phyloP scores from a whole-genome alignment of 2,888 invertebrate genomes.

The Caenorhabditis japonica region DNA sequence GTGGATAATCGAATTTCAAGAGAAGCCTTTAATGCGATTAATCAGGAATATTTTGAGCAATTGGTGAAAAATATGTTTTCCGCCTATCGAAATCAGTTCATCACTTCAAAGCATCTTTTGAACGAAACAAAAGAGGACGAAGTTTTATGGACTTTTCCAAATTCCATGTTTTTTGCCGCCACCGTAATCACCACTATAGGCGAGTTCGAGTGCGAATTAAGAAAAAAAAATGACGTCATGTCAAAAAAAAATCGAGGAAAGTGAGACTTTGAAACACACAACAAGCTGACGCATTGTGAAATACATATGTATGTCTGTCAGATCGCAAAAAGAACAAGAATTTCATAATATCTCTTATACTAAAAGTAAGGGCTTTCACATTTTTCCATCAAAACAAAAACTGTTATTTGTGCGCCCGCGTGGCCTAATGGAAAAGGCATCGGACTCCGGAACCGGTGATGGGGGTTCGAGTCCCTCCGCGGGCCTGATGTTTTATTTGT shows the following conservation, averaged over 20 bases:
- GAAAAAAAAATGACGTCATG: no score
- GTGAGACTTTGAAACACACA: no score
- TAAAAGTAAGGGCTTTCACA: no score
- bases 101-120: slow-evolving; percentile 73
- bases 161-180: slow-evolving; percentile 77
- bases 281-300: no score
- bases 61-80: slow-evolving; percentile 65
- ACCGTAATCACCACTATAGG: slow-evolving; percentile 78
- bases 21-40: slow-evolving; percentile 74
- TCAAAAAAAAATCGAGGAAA: no score
- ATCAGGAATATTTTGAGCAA: slow-evolving; percentile 74
- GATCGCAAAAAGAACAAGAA: no score
- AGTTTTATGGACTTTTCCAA: slow-evolving; percentile 76
- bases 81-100: slow-evolving; percentile 75
- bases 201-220: slow-evolving; percentile 35
- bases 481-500: slow-evolving; percentile 5
- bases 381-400: no score
- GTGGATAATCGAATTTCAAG: slow-evolving; percentile 72
- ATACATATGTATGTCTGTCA: no score
- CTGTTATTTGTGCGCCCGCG: slow-evolving; percentile 4
- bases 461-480: slow-evolving; percentile 24
- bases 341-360: no score
- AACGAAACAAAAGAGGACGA: slow-evolving; percentile 73
- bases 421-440: slow-evolving; percentile 33
- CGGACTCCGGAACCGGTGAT: slow-evolving; percentile 22